Percentiles rank a stretch among this genome's conserved stretches.
Conservation (phyloP, 2,888 invertebrate species). For the Caradrina kadenii region DNA sequence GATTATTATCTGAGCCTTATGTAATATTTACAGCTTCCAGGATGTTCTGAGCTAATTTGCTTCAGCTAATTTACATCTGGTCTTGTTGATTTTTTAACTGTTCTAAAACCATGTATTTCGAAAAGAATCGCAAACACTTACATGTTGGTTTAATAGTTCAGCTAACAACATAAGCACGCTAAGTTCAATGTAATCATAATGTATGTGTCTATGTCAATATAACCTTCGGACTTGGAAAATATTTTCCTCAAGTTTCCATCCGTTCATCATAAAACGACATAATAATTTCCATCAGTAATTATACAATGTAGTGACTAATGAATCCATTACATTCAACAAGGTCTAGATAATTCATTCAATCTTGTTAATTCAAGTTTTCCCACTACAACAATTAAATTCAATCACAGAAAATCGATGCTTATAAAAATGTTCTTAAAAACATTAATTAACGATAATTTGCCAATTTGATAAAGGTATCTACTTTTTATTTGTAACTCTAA, state of each 20-base stretch:
- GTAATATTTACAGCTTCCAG: conserved; percentile 27
- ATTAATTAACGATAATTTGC: conserved; percentile 4
- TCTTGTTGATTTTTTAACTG: conserved; percentile 25
- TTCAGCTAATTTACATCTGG: conserved; percentile 21
- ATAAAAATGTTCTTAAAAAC: neutral
- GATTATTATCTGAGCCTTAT: conserved; percentile 15
- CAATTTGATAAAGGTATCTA: neutral
- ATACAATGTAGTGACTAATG: conserved; percentile 43
- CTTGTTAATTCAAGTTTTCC: conserved; percentile 7
- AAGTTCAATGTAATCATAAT: conserved; percentile 64
- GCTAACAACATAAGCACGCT: conserved; percentile 32
- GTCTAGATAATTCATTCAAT: conserved; percentile 23
- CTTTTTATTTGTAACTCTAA: too few relatives aligned
- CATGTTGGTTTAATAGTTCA: conserved; percentile 22
- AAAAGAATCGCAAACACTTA: conserved; percentile 43
- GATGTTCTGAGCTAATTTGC: conserved; percentile 32
- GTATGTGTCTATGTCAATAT: conserved; percentile 50
- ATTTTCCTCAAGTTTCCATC: conserved; percentile 65
- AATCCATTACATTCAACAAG: conserved; percentile 22
- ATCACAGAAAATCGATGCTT: neutral
- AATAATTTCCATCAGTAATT: conserved; percentile 58
- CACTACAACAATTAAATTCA: neutral
- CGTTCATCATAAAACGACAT: conserved; percentile 45
- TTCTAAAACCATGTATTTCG: conserved; percentile 24
- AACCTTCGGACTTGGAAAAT: conserved; percentile 65